Evolutionary conservation across 2,888 invertebrate genomes (phyloP), one percentile per base, ranked within the genome.

Genomic region (Drosophila macrospina): DNA sequence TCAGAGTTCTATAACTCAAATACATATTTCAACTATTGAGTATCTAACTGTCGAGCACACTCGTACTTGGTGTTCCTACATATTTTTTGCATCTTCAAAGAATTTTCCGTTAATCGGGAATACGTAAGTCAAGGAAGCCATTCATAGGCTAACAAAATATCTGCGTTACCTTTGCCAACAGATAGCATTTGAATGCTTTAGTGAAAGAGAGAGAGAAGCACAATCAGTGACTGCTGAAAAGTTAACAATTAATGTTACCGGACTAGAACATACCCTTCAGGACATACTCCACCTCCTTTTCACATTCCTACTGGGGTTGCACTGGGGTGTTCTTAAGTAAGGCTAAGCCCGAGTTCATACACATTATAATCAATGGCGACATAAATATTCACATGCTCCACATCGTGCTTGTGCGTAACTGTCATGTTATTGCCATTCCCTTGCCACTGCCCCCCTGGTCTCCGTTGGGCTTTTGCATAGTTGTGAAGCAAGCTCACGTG

Each of bases 311-410:
- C 11, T 20, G 24, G 11, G 24, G 11, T 0, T 20, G 10, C 16
- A 30, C 13, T 8, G 34, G 34, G 7, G n/a, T 47, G 16, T 6
- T 11, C 20, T 26, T 50, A 50, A 24, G 8, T 13, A 26, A 36
- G 36, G n/a, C 13, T 36, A 13, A 24, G 20, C 3, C 20, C 39
- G 65, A 74, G 78, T 70, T 85, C 71, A 78, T 68, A 61, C 61
- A 77, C 65, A 67, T 73, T 56, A 68, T 80, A 84, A 80, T 80
- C 85, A 78, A 80, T 69, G 52, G 62, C 50, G 75, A 56, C 75
- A 87, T 78, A 81, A 85, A 87, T 81, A 85, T 78, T 69, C 85
- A 73, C 82, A 75, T 81, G 82, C 59, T 59, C 79, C 79, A 85
- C 59, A 73, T 78, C 63, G 50, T 52, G 78, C 30, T 57, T 69